These are phyloP conservation scores for Macrophya alboannulata DNA, from an alignment of 2,888 invertebrate species.

Conservation along the genomic window DNA sequence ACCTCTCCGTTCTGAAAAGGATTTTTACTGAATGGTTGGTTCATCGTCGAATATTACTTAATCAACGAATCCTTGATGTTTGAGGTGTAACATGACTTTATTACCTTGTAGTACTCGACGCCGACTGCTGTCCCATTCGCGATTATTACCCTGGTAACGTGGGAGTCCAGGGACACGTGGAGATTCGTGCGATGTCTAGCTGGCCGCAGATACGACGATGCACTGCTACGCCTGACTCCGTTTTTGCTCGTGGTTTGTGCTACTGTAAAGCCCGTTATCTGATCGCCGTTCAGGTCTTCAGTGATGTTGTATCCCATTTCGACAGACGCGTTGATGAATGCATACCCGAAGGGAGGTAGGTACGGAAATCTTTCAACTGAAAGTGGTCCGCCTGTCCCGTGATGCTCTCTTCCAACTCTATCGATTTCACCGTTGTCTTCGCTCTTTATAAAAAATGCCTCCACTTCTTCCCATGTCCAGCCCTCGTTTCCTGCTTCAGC, in stretches of 20 bases:
- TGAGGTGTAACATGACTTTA: not conserved
- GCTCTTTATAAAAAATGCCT: no score
- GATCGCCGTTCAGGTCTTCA: slow-evolving; percentile 85
- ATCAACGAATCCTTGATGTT: not conserved
- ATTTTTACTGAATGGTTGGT: not conserved
- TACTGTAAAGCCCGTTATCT: slow-evolving; percentile 85
- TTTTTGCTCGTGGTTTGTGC: no score
- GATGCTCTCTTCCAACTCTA: no score
- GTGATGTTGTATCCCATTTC: slow-evolving; percentile 85
- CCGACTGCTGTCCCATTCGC: slow-evolving; percentile 81
- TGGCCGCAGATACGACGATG: slow-evolving; percentile 85
- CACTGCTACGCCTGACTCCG: slow-evolving; percentile 84
- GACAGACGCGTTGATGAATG: slow-evolving; percentile 84
- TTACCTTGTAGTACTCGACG: slow-evolving; percentile 82
- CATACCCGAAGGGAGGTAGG: slow-evolving; percentile 84
- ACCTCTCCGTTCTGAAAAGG: slow-evolving; percentile 69
- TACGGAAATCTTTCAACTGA: slow-evolving; percentile 85
- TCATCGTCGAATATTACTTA: not conserved
- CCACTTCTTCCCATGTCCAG: not conserved
- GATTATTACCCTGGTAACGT: slow-evolving; percentile 83
- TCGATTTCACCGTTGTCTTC: no score
- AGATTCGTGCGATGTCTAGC: slow-evolving; percentile 82
- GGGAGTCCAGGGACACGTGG: slow-evolving; percentile 84
- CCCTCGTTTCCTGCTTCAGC: not conserved
- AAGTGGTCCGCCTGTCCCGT: slow-evolving; percentile 84